These are phyloP conservation scores for Okamejei kenojei DNA, from an alignment of 2,797 vertebrate species.

Conservation along the genomic window DNA sequence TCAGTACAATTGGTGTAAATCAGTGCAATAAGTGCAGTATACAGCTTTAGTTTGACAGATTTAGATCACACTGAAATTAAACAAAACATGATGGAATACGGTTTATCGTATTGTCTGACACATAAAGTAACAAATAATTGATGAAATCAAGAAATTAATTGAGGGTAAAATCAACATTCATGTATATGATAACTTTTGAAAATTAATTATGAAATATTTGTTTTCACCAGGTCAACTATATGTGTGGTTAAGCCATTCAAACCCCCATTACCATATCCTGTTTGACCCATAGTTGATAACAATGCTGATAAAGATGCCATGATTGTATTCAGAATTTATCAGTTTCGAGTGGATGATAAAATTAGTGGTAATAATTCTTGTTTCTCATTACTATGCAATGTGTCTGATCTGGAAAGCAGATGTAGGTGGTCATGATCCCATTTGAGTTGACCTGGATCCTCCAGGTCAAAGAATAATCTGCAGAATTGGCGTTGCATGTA, in stretches of 20 bases:
- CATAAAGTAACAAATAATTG: background rate
- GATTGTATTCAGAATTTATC: background rate
- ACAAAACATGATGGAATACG: background rate
- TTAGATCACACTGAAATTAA: background rate
- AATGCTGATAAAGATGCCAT: too few relatives aligned
- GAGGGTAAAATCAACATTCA: background rate
- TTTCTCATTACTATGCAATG: background rate
- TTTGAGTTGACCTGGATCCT: background rate
- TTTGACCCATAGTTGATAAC: background rate
- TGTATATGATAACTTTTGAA: background rate
- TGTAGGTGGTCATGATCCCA: background rate
- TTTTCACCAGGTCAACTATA: too few relatives aligned
- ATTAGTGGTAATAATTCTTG: too few relatives aligned
- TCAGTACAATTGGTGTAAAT: background rate
- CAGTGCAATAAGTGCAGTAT: background rate
- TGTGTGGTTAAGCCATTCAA: background rate
- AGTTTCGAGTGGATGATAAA: background rate
- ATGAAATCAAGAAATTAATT: background rate
- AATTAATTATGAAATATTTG: background rate
- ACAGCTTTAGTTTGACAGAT: background rate
- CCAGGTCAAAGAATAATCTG: background rate
- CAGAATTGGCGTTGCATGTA: background rate
- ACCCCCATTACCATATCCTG: background rate
- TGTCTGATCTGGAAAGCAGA: too few relatives aligned
- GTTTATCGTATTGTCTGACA: background rate